These are phyloP conservation scores for Scaptomyza flava DNA, from an alignment of 2,888 invertebrate genomes.

Conservation along the genomic window DNA sequence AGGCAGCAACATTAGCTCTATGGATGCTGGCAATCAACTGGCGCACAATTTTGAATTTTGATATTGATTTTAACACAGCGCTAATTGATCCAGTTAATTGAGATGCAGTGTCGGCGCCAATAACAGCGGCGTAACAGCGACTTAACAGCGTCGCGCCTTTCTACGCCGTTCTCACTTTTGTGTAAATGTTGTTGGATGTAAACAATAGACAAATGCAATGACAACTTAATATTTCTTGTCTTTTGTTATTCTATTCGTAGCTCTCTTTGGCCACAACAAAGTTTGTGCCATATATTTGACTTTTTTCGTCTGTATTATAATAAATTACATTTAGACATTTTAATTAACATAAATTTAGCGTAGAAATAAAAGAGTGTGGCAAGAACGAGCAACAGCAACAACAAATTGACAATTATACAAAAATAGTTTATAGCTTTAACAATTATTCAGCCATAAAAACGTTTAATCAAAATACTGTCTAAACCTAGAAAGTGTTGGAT, in stretches of 20 bases:
- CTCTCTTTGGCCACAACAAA: constrained; percentile 29
- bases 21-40: constrained; percentile 51
- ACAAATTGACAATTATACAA: constrained; percentile 30
- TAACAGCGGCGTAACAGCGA: constrained; percentile 32
- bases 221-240: constrained; percentile 29
- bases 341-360: constrained; percentile 76
- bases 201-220: constrained; percentile 19
- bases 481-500: constrained; percentile 20
- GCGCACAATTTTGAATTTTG: constrained; percentile 8
- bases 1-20: constrained; percentile 36
- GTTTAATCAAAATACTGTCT: constrained; percentile 30
- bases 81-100: constrained; percentile 47
- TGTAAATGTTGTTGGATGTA: background rate
- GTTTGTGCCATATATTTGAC: constrained; percentile 14
- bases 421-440: constrained; percentile 40
- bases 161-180: constrained; percentile 49
- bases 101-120: constrained; percentile 2
- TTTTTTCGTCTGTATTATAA: constrained; percentile 37
- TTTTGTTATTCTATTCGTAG: constrained; percentile 21
- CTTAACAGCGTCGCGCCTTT: constrained; percentile 41
- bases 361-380: constrained; percentile 42
- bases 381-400: constrained; percentile 20
- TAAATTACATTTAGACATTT: constrained; percentile 63
- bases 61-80: constrained; percentile 5
- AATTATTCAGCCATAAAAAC: constrained; percentile 54